Percentiles rank a stretch among this genome's conserved stretches.
phyloP scores from a whole-genome alignment of 2,888 invertebrate genomes.

The Thyatira batis region DNA sequence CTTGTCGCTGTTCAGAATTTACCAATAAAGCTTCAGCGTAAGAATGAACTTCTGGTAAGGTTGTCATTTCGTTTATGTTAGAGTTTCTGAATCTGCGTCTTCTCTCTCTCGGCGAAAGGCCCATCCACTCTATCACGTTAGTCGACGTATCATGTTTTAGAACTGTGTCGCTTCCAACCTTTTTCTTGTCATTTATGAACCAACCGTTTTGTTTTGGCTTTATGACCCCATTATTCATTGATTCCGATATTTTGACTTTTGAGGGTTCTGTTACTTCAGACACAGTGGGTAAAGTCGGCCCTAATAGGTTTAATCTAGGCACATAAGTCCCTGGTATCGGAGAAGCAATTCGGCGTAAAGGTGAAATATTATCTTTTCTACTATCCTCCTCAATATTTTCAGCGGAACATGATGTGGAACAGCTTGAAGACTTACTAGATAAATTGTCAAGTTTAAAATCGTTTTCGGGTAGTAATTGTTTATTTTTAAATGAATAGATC shows the following conservation, averaged over 20 bases:
- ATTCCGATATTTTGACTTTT: conserved; percentile 26
- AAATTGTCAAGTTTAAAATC: conserved; percentile 43
- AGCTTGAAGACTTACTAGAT: conserved; percentile 35
- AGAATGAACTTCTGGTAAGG: conserved; percentile 11
- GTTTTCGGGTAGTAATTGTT: conserved; percentile 46
- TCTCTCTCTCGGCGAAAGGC: conserved; percentile 57
- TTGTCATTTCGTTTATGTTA: conserved; percentile 7
- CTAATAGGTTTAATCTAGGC: conserved; percentile 55
- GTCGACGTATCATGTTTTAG: conserved; percentile 28
- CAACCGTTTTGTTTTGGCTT: conserved; percentile 45
- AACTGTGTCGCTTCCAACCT: conserved; percentile 7
- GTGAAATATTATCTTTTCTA: conserved; percentile 18
- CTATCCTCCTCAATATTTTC: conserved; percentile 35
- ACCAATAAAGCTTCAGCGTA: background rate
- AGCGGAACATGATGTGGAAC: conserved; percentile 36
- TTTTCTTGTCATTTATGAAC: conserved; percentile 32
- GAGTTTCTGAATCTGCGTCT: conserved; percentile 33
- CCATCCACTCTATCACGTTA: conserved; percentile 52
- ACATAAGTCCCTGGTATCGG: conserved; percentile 53
- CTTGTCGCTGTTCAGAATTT: conserved; percentile 11
- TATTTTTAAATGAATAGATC: conserved; percentile 69
- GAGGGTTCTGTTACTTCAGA: conserved; percentile 62
- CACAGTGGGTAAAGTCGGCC: conserved; percentile 61
- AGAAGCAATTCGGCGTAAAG: conserved; percentile 42
- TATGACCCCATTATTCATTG: conserved; percentile 17